Percentiles rank a stretch among this genome's conserved stretches.
Evolutionary conservation across 2,113 vertebrate genomes (phyloP).

Genomic region (Bettongia penicillata): DNA sequence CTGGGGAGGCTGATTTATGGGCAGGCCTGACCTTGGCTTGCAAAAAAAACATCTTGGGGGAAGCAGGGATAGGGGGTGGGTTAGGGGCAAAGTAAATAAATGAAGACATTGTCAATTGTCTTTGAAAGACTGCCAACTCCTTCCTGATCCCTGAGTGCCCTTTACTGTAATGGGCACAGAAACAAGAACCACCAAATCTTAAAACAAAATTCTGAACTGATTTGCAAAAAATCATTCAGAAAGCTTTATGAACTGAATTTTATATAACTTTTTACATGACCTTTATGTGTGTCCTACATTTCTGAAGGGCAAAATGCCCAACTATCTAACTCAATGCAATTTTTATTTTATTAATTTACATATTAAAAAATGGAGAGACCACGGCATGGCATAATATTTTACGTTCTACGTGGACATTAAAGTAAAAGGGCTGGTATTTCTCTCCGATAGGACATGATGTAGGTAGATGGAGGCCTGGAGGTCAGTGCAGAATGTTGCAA

Average conservation of each 20-base stretch:
- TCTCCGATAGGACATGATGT: constrained; percentile 48
- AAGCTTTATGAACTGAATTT: neutral
- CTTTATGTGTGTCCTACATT: neutral
- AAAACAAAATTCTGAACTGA: neutral
- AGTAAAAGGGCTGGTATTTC: constrained; percentile 51
- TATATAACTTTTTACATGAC: neutral
- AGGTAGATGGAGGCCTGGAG: constrained; percentile 61
- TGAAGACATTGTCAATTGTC: neutral
- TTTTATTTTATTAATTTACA: constrained; percentile 18
- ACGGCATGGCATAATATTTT: constrained; percentile 18
- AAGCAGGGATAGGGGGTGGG: neutral
- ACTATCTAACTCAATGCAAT: constrained; percentile 1
- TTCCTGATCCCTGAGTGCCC: neutral
- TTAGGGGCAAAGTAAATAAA: neutral
- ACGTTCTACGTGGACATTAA: constrained; percentile 57
- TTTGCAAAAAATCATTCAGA: neutral
- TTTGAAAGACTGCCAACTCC: neutral
- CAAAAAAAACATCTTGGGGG: neutral
- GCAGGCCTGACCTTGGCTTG: neutral
- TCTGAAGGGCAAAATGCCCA: neutral
- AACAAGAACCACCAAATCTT: neutral
- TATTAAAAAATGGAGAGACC: neutral
- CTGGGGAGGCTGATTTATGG: neutral
- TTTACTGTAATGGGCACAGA: neutral
- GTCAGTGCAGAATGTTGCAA: constrained; percentile 58